Percentiles rank a stretch among this genome's conserved stretches.
phyloP scores from a whole-genome alignment of 2,797 vertebrate genomes.

The Anas flavirostris region DNA sequence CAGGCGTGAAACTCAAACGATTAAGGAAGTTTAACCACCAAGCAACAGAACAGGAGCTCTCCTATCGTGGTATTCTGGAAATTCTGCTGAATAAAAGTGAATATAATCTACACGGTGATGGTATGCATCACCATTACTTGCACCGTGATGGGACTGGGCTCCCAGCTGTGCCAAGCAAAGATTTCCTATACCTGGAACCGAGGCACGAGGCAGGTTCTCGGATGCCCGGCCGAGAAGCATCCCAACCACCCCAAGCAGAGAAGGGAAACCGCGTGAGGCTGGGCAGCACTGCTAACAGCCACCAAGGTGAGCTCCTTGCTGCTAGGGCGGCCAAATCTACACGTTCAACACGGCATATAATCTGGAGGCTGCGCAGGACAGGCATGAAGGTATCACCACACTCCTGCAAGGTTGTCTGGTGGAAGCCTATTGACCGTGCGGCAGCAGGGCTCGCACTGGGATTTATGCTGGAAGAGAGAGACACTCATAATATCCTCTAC shows the following conservation, averaged over 20 bases:
- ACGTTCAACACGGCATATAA: no score
- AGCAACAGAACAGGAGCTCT: background rate
- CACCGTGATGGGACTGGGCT: background rate
- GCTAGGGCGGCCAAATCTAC: fast-evolving
- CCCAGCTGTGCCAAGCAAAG: background rate
- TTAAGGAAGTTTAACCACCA: background rate
- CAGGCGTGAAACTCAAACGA: background rate
- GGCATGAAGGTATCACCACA: background rate
- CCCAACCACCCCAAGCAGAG: background rate
- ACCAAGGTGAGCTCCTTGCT: background rate
- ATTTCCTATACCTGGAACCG: background rate
- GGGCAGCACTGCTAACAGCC: background rate
- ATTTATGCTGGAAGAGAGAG: background rate
- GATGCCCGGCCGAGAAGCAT: no score
- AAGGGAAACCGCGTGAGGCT: fast-evolving
- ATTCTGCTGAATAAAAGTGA: background rate
- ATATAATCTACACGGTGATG: no score
- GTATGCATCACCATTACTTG: background rate
- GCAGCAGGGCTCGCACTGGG: background rate
- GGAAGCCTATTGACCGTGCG: fast-evolving
- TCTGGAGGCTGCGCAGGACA: fast-evolving
- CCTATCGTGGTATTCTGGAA: background rate
- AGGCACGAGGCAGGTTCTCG: background rate
- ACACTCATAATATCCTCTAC: background rate
- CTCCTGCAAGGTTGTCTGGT: fast-evolving